phyloP scores from a whole-genome alignment of 1,140 invertebrate species.

The Drosophila chauvacae region DNA sequence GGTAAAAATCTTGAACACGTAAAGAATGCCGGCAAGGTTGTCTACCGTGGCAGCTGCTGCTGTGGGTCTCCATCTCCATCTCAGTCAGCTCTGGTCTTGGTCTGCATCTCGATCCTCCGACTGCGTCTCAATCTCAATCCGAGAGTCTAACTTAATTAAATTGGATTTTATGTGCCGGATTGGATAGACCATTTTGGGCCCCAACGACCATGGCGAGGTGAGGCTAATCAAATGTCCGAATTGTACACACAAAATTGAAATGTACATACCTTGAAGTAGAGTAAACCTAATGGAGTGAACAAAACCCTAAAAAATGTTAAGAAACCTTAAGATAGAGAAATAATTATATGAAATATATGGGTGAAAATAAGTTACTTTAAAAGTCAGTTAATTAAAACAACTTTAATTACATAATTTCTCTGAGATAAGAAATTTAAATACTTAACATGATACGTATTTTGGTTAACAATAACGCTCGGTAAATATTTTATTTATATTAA shows the following conservation, averaged over 20 bases:
- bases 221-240: conserved; percentile 64
- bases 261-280: background rate
- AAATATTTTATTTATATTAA: no score
- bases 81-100: conserved; percentile 14
- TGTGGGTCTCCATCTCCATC: conserved; percentile 29
- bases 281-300: background rate
- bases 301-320: background rate
- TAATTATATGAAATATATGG: no score
- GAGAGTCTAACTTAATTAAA: conserved; percentile 72
- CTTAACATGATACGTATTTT: no score
- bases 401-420: no score
- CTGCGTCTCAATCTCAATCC: conserved; percentile 52
- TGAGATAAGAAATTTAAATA: no score
- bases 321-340: background rate
- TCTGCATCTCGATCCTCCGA: conserved; percentile 40
- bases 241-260: conserved; percentile 22
- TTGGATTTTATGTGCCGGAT: conserved; percentile 63
- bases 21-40: conserved; percentile 79
- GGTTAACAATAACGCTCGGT: no score
- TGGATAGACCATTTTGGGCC: conserved; percentile 54
- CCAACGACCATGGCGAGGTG: conserved; percentile 44
- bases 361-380: no score
- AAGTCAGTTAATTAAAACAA: no score
- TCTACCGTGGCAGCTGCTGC: conserved; percentile 51
- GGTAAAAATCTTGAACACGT: conserved; percentile 73